Evolutionary conservation across 2,888 invertebrate species (phyloP), one percentile per base, ranked within the genome.

Genomic region (Pardosa pseudoannulata): DNA sequence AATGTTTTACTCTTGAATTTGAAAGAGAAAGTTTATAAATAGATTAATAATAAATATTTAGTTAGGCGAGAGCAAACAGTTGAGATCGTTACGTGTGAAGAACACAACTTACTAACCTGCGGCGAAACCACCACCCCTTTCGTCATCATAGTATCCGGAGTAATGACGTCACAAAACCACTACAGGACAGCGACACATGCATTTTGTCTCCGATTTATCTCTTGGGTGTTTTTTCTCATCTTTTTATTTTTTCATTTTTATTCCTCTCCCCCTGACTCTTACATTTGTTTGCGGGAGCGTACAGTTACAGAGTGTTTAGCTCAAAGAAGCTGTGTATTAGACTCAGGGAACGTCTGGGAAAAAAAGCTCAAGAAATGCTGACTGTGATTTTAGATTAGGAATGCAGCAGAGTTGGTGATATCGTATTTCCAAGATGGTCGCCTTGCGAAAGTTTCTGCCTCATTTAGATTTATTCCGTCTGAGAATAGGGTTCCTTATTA

Each of bases 151-250:
- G 28, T 62, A 56, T 36, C 31, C 27, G 65, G 64, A 46, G 39
- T 6, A 28, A 62, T 78, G 76, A 56, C 76, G 76, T 78, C 78
- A 78, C 23, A 19, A 23, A 62, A 72, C 72, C 72, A 72, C 72
- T 76, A 78, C 71, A 83, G 71, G 75, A 75, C 82, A 82, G 75
- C 70, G 72, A 78, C 83, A 83, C 70, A 83, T 83, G 83, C 76
- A 27, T 72, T 80, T 50, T 75, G 62, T 36, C 70, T 70, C 41
- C 41, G n/a, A 50, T 72, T 72, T 64, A 71, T 79, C 65, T 79
- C 31, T 19, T 19, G 1, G 11, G 31, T 6, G n/a, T 46, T 68
- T 80, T 74, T 74, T 72, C 64, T 39, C 65, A 28, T 13, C 31
- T 65, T 31, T 31, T 36, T 70, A 19, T 70, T 19, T 36, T 70